Evolutionary conservation across 2,797 vertebrate genomes (phyloP).

Genomic region (Chromobotia macracanthus): DNA sequence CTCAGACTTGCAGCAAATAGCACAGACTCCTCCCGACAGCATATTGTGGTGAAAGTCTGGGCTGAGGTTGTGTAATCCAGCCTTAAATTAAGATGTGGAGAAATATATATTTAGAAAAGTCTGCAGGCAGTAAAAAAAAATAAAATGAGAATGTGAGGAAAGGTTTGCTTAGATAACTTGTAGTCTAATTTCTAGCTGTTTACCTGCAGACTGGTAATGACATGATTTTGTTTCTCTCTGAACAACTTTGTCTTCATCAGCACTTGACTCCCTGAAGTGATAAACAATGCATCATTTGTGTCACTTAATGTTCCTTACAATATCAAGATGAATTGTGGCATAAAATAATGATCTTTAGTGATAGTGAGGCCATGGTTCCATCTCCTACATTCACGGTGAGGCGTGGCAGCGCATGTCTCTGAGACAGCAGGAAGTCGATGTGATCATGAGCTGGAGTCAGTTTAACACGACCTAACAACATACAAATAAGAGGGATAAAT

Average conservation of each 20-base stretch:
- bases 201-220: slow-evolving; percentile 89
- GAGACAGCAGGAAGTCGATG: slow-evolving; percentile 79
- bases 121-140: neutral
- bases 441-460: slow-evolving; percentile 87
- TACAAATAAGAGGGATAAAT: neutral
- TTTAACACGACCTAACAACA: slow-evolving; percentile 83
- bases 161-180: neutral
- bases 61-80: neutral
- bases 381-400: slow-evolving; percentile 84
- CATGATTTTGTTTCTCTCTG: slow-evolving; percentile 78
- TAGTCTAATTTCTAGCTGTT: neutral
- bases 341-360: slow-evolving; percentile 55
- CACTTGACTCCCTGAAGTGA: slow-evolving; percentile 79
- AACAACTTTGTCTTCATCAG: slow-evolving; percentile 80
- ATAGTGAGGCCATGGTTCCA: slow-evolving; percentile 80
- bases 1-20: neutral
- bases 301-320: neutral
- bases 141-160: too few species aligned
- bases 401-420: slow-evolving; percentile 76
- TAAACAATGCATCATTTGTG: neutral
- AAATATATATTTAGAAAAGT: neutral
- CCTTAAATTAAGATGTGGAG: neutral
- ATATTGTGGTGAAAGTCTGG: neutral
- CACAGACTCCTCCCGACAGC: neutral
- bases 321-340: neutral